A percentile compares a stretch with the other conserved stretches of the same genome.
Conservation (phyloP, 1,140 invertebrate genomes). For the Bombus waltoni region DNA sequence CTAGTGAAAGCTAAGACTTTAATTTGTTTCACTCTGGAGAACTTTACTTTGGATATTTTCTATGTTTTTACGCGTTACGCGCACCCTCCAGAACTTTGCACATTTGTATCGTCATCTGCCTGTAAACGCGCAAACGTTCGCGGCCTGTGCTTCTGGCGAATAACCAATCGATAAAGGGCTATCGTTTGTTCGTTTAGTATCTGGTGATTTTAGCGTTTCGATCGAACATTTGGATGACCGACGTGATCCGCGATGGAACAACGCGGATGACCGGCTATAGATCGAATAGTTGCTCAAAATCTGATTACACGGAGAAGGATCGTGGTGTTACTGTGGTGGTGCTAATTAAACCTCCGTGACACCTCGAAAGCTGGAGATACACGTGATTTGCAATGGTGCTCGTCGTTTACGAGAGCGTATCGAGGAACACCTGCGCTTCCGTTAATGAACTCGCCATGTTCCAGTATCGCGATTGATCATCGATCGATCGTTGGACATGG, state of each 20-base stretch:
- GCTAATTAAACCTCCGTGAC: slow-evolving; percentile 29
- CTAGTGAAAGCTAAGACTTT: too few relatives aligned
- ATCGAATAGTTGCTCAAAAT: background rate
- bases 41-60: too few relatives aligned
- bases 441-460: slow-evolving; percentile 26
- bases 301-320: background rate
- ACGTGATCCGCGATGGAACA: background rate
- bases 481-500: background rate
- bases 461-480: background rate
- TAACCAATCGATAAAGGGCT: background rate
- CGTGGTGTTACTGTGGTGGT: background rate
- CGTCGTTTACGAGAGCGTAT: slow-evolving; percentile 39
- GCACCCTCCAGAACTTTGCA: too few relatives aligned
- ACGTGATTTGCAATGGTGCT: slow-evolving; percentile 41
- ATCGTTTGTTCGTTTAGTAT: background rate
- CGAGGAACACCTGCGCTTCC: slow-evolving; percentile 27
- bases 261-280: too few relatives aligned
- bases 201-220: background rate
- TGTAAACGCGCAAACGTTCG: too few relatives aligned
- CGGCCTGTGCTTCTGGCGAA: too few relatives aligned
- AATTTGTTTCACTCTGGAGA: too few relatives aligned
- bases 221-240: background rate
- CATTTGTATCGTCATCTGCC: too few relatives aligned
- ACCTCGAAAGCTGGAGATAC: slow-evolving; percentile 20
- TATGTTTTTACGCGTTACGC: too few relatives aligned